Evolutionary conservation across 1,140 invertebrate species (phyloP).

Genomic region (Brachionus calyciflorus): DNA sequence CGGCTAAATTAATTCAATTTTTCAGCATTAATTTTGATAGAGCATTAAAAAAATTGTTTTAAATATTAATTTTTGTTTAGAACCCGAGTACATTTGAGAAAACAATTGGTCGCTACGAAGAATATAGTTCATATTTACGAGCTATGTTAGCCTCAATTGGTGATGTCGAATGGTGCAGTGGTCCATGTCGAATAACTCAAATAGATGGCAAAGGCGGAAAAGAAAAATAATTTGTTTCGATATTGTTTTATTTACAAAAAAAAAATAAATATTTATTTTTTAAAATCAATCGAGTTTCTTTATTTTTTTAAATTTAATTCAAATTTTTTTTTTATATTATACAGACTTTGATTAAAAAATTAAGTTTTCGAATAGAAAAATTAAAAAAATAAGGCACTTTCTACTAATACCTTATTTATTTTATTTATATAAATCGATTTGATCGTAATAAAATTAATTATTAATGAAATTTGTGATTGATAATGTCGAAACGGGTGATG

Average conservation of each 20-base stretch:
- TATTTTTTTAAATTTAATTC: too few species aligned
- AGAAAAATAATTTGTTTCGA: not conserved
- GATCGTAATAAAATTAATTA: slow-evolving; percentile 1
- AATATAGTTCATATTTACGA: slow-evolving; percentile 16
- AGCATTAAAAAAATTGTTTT: too few species aligned
- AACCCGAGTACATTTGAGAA: not conserved
- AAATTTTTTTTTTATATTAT: too few species aligned
- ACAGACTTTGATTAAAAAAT: too few species aligned
- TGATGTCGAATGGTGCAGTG: slow-evolving; percentile 28
- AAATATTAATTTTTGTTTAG: not conserved
- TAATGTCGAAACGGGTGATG: slow-evolving; percentile 5
- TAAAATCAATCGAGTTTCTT: too few species aligned
- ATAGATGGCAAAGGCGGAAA: not conserved
- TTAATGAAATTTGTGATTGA: slow-evolving; percentile 10
- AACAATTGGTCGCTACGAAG: slow-evolving; percentile 10
- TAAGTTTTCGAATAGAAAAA: too few species aligned
- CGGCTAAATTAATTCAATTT: too few species aligned
- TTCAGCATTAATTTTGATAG: too few species aligned
- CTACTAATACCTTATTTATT: too few species aligned
- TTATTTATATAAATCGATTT: too few species aligned
- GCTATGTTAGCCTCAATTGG: slow-evolving; percentile 32
- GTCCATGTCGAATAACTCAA: slow-evolving; percentile 21
- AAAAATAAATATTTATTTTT: too few species aligned
- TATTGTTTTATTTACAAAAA: slow-evolving; percentile 26
- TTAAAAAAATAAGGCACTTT: too few species aligned